Conservation (phyloP, 2,113 vertebrate genomes). For the Potamarius usumacintae region DNA sequence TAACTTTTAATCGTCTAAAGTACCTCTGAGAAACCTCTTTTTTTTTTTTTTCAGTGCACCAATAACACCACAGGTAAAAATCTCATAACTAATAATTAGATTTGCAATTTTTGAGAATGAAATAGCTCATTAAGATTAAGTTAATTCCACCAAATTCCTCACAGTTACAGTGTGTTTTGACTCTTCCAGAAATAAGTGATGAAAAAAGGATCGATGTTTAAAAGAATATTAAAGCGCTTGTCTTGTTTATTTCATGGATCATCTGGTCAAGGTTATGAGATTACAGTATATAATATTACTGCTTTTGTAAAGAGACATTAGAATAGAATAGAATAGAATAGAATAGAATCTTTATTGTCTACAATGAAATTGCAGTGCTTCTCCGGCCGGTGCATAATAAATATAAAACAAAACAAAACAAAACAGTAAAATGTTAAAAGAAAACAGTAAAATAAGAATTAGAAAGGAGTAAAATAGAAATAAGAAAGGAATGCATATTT, state of each 20-base stretch:
- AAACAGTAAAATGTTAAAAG: too few relatives aligned
- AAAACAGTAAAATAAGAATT: too few relatives aligned
- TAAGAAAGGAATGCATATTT: too few relatives aligned
- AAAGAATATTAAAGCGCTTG: background rate
- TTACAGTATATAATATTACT: background rate
- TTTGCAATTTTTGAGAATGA: background rate
- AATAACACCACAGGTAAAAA: background rate
- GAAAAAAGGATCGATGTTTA: background rate
- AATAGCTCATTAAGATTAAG: background rate
- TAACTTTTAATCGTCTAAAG: background rate
- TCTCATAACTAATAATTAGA: conserved; percentile 10
- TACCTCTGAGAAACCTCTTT: background rate
- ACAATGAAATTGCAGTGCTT: too few relatives aligned
- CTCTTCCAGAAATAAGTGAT: background rate
- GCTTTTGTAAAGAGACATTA: background rate
- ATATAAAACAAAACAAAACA: too few relatives aligned
- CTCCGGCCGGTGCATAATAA: too few relatives aligned
- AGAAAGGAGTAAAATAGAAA: too few relatives aligned
- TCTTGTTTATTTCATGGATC: background rate
- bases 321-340: too few relatives aligned
- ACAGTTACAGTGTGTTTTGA: background rate
- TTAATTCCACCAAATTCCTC: background rate
- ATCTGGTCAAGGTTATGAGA: background rate
- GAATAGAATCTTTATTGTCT: too few relatives aligned
- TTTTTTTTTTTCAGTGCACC: background rate